Evolutionary conservation across 2,888 invertebrate species (phyloP).

Genomic region (Nomada lathburiana): DNA sequence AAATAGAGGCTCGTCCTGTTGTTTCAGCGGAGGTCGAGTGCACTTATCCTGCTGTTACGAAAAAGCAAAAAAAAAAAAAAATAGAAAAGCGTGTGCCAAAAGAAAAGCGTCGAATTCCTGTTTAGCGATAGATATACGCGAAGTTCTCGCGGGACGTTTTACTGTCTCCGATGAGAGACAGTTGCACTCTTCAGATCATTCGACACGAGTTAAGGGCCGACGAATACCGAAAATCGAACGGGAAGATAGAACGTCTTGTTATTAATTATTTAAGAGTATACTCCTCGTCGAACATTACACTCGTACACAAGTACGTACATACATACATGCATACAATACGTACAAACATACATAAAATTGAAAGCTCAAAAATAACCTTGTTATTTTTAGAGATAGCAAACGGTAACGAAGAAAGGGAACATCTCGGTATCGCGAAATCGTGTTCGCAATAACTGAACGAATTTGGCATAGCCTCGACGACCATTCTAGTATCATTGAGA

Average conservation of each 20-base stretch:
- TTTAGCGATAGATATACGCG: slow-evolving; percentile 1
- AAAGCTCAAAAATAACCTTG: slow-evolving; percentile 34
- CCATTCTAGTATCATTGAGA: background rate
- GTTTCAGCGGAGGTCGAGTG: background rate
- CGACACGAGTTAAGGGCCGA: background rate
- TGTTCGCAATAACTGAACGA: background rate
- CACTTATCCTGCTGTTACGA: background rate
- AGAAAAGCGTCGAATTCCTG: slow-evolving; percentile 25
- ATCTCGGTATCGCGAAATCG: background rate
- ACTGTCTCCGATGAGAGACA: background rate
- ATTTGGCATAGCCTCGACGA: background rate
- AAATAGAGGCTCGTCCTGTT: slow-evolving; percentile 1
- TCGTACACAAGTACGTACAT: background rate
- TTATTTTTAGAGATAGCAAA: slow-evolving; percentile 28
- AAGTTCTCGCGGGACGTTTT: slow-evolving; percentile 14
- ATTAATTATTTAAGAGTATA: slow-evolving; percentile 31
- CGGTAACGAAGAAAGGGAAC: slow-evolving; percentile 8
- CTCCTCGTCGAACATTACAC: slow-evolving; percentile 12
- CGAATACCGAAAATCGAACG: background rate
- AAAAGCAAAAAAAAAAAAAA: background rate
- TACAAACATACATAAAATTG: background rate
- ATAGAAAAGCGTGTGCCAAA: slow-evolving; percentile 65
- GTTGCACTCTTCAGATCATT: background rate
- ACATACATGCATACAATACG: too few species aligned
- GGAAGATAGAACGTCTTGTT: slow-evolving; percentile 15